Evolutionary conservation across 1,140 invertebrate genomes (phyloP), one percentile per base, ranked within the genome.

Genomic region (Glossosoma conforme): DNA sequence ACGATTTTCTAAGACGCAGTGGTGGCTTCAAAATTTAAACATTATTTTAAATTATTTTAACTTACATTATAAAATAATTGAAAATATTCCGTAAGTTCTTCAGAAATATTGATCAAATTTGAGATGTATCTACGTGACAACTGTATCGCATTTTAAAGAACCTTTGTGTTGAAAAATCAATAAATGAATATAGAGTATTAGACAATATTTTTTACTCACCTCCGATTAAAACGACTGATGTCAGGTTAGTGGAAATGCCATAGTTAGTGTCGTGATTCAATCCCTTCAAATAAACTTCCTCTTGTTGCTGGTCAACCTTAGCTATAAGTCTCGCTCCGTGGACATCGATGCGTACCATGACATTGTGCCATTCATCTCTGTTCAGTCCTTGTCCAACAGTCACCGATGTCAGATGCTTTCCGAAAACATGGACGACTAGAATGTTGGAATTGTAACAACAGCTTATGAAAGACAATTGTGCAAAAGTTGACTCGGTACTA

Each of bases 371-470:
- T 61, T 87, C 81, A 65, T 94, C 89, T 61, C 87, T 78, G 68
- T 94, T 93, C 17, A 95, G 70, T 10, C 89, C 91, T 68, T 89
- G 81, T 24, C 89, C 89, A n/a, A 93, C 87, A 2, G 86, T 90
- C 28, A 91, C 77, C 48, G 87, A 89, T 4, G 88, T 90, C 36
- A 87, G 83, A 65, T 86, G 82, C 66, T 91, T 89, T 1, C 87
- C 87, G 68, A 90, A 91, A 14, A 91, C 86, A 65, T 91, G 89
- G n/a, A 92, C 88, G 37, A 92, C 85, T 75, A 59, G 11, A 65
- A 66, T 15, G 18, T 15, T 35, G 21, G 2, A n/a, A n/a, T n/a
- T n/a, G n/a, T n/a, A n/a, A n/a, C n/a, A n/a, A n/a, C n/a, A n/a
- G n/a, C n/a, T 44, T 17, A 44, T 8, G 46, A 9, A 49, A 48